These are phyloP conservation scores for Lithosia quadra DNA, from an alignment of 2,888 invertebrate species.

Conservation along the genomic window DNA sequence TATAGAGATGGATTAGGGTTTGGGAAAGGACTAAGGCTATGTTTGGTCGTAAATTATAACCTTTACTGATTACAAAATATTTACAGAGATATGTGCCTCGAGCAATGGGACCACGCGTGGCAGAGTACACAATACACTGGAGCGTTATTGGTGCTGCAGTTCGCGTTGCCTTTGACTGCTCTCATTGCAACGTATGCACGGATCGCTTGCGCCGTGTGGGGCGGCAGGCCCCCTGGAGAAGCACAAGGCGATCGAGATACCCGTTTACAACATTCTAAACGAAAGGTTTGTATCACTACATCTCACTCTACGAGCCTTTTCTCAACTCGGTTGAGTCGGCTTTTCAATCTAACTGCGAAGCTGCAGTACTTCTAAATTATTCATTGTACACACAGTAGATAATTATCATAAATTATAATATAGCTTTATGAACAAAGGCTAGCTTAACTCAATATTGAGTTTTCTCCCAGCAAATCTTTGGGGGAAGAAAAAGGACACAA, in stretches of 20 bases:
- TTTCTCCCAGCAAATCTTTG: too few species aligned
- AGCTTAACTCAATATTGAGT: too few species aligned
- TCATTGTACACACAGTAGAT: too few species aligned
- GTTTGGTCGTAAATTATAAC: background rate
- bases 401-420: too few species aligned
- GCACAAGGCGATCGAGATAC: slow-evolving; percentile 94
- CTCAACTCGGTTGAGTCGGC: too few species aligned
- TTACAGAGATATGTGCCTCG: slow-evolving; percentile 90
- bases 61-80: slow-evolving; percentile 20
- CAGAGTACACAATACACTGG: slow-evolving; percentile 92
- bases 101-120: slow-evolving; percentile 89
- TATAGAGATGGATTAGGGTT: too few species aligned
- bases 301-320: too few species aligned
- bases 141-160: slow-evolving; percentile 93
- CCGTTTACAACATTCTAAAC: slow-evolving; percentile 93
- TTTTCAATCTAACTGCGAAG: too few species aligned
- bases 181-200: slow-evolving; percentile 94
- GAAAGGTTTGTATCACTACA: slow-evolving; percentile 88
- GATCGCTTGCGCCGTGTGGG: slow-evolving; percentile 95
- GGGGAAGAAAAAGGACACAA: too few species aligned
- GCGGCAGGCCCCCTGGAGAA: slow-evolving; percentile 94
- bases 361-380: too few species aligned
- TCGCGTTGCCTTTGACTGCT: slow-evolving; percentile 92
- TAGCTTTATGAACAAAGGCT: too few species aligned
- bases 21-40: too few species aligned